phyloP scores from a whole-genome alignment of 2,797 vertebrate genomes.

The Melanogrammus aeglefinus region DNA sequence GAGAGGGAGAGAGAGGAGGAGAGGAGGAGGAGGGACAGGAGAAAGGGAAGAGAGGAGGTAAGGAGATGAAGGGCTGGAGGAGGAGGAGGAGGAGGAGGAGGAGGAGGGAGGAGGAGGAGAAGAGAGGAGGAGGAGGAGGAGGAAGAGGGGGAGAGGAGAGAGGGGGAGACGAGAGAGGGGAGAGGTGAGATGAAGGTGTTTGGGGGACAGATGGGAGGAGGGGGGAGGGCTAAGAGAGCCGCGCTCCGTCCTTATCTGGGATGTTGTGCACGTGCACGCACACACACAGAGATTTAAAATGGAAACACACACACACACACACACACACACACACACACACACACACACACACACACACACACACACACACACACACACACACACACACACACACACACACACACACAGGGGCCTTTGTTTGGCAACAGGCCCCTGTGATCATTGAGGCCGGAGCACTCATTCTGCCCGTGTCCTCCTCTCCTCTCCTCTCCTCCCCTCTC shows the following conservation, averaged over 20 bases:
- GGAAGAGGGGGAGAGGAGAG: too few relatives aligned
- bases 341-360: constrained; percentile 37
- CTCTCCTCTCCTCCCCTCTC: too few relatives aligned
- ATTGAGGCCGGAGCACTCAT: constrained; percentile 43
- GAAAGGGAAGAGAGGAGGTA: too few relatives aligned
- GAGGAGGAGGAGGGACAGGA: too few relatives aligned
- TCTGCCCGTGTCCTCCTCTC: too few relatives aligned
- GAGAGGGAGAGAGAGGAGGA: too few relatives aligned
- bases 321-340: too few relatives aligned
- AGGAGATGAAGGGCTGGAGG: too few relatives aligned
- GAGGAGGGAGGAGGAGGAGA: constrained; percentile 35
- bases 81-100: not conserved
- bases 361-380: constrained; percentile 25
- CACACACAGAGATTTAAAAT: constrained; percentile 20
- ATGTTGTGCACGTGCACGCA: constrained; percentile 38
- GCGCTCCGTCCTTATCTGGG: constrained; percentile 63
- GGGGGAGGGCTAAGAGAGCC: constrained; percentile 37
- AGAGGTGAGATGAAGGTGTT: constrained; percentile 31
- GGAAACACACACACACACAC: constrained; percentile 33
- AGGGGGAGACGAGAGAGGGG: not conserved
- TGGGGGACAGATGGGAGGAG: constrained; percentile 27
- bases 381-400: constrained; percentile 34
- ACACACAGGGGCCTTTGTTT: constrained; percentile 60
- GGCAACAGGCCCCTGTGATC: constrained; percentile 66
- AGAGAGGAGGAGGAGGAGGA: not conserved